Conservation (phyloP, 2,888 invertebrate species). For the Drosophila basisetae region DNA sequence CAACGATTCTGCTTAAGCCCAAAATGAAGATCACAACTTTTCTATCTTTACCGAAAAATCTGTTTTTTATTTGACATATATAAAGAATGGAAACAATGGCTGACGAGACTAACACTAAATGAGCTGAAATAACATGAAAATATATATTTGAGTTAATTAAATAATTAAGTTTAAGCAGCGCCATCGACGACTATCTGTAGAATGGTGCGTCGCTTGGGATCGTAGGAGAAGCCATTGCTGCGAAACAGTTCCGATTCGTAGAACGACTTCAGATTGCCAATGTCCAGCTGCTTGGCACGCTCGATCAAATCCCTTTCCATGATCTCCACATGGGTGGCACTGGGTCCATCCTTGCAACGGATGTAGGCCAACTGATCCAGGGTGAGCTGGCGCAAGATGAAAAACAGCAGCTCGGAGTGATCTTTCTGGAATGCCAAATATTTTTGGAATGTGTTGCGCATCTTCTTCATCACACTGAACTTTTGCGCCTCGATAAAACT, state of each 20-base stretch:
- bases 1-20: neutral
- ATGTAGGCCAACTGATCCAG: conserved; percentile 96
- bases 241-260: conserved; percentile 96
- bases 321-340: conserved; percentile 91
- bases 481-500: conserved; percentile 99
- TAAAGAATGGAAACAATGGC: conserved; percentile 34
- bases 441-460: conserved; percentile 96
- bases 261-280: conserved; percentile 94
- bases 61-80: conserved; percentile 49
- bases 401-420: conserved; percentile 97
- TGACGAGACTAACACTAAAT: conserved; percentile 42
- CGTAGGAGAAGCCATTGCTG: conserved; percentile 94
- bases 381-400: conserved; percentile 96
- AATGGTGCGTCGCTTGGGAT: conserved; percentile 93
- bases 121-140: conserved; percentile 38
- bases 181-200: conserved; percentile 91
- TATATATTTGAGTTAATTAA: neutral
- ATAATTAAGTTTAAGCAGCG: conserved; percentile 60
- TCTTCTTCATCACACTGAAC: conserved; percentile 98
- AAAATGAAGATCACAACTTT: neutral
- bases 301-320: conserved; percentile 93
- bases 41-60: neutral
- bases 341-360: conserved; percentile 89
- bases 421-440: conserved; percentile 97
- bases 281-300: conserved; percentile 96